phyloP scores from a whole-genome alignment of 2,888 invertebrate genomes.

The Hypomecis atomaria region DNA sequence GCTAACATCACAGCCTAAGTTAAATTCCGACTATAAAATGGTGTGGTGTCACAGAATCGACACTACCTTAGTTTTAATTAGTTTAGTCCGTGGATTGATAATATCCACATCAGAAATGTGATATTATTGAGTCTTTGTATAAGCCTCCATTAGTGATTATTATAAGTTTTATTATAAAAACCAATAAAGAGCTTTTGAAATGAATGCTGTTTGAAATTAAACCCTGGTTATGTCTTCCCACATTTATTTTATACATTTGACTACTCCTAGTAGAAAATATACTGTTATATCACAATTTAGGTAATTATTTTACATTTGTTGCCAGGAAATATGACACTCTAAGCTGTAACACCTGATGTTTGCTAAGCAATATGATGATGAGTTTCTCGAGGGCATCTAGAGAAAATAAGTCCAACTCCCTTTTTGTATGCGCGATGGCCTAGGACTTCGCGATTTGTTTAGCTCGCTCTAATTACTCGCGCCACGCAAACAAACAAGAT shows the following conservation, averaged over 20 bases:
- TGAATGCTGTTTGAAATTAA: constrained; percentile 45
- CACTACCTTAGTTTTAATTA: constrained; percentile 44
- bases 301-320: not conserved
- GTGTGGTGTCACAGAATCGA: not conserved
- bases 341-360: too few species aligned
- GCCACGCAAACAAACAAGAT: too few species aligned
- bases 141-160: constrained; percentile 71
- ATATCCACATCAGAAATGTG: constrained; percentile 90
- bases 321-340: not conserved
- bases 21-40: not conserved
- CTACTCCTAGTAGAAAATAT: constrained; percentile 4
- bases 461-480: too few species aligned
- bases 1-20: not conserved
- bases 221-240: constrained; percentile 2
- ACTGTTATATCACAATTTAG: constrained; percentile 19
- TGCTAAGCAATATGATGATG: too few species aligned
- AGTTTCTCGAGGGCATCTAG: too few species aligned
- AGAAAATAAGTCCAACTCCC: too few species aligned
- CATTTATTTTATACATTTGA: constrained; percentile 23
- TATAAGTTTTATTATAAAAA: constrained; percentile 64
- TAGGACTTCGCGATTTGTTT: too few species aligned
- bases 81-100: constrained; percentile 81
- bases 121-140: constrained; percentile 87
- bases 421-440: too few species aligned
- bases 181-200: constrained; percentile 68